Evolutionary conservation across 2,888 invertebrate species (phyloP).

Genomic region (Tinea trinotella): DNA sequence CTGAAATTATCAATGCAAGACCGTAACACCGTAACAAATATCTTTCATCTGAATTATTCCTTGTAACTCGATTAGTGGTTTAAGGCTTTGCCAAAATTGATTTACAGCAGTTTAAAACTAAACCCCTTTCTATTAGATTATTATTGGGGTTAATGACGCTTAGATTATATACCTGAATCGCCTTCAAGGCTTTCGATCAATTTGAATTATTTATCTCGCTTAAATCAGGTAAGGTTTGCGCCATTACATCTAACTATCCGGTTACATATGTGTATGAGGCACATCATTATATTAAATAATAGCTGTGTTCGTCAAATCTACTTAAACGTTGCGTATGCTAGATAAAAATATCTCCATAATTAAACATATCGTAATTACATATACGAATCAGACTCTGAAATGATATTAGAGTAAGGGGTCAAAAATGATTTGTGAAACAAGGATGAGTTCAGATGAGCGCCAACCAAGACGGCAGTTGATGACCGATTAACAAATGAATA

Average conservation of each 20-base stretch:
- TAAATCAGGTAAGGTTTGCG: neutral
- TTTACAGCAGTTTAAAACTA: constrained; percentile 56
- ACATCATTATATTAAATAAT: too few species aligned
- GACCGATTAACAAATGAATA: too few species aligned
- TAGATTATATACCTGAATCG: constrained; percentile 30
- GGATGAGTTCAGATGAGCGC: too few species aligned
- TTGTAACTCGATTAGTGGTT: constrained; percentile 41
- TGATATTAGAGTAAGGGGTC: too few species aligned
- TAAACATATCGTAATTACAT: too few species aligned
- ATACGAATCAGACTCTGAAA: too few species aligned
- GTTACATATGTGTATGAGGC: too few species aligned
- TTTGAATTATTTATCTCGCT: constrained; percentile 28
- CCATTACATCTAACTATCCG: neutral
- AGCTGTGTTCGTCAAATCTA: too few species aligned
- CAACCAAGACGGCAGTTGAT: too few species aligned
- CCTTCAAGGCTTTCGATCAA: constrained; percentile 25
- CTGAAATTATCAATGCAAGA: constrained; percentile 27
- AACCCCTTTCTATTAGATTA: constrained; percentile 45
- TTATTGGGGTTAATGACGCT: constrained; percentile 43
- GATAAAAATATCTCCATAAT: too few species aligned
- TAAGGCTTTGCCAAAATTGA: constrained; percentile 38
- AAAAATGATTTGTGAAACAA: too few species aligned
- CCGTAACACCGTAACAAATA: constrained; percentile 27
- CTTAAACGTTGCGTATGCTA: too few species aligned
- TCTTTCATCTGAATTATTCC: constrained; percentile 42